A percentile compares a stretch with the other conserved stretches of the same genome.
Conservation (phyloP, 1,140 invertebrate genomes). For the Apis cerana region DNA sequence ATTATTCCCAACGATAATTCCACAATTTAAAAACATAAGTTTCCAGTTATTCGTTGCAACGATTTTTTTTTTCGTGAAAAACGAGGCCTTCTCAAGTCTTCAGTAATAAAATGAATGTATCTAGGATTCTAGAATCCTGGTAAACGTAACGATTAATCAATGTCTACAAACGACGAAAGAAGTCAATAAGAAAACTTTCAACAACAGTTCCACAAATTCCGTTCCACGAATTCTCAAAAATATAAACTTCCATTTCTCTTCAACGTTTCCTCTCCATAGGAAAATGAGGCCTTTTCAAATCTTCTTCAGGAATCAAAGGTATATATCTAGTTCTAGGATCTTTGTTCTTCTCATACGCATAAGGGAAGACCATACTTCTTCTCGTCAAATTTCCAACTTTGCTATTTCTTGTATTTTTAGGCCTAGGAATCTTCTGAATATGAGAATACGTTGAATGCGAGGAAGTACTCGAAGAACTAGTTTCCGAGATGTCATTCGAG, state of each 20-base stretch:
- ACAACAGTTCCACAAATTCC: neutral
- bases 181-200: neutral
- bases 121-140: no score
- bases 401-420: neutral
- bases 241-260: neutral
- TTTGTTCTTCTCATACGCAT: conserved; percentile 75
- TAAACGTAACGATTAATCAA: neutral
- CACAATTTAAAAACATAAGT: neutral
- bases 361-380: conserved; percentile 74
- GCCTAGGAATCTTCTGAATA: conserved; percentile 73
- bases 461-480: conserved; percentile 31
- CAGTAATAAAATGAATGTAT: no score
- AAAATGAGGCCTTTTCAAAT: conserved; percentile 57
- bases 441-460: conserved; percentile 69
- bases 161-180: neutral
- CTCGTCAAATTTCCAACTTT: conserved; percentile 38
- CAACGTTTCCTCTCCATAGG: conserved; percentile 59
- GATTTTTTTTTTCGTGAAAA: no score
- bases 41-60: no score
- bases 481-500: conserved; percentile 40
- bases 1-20: no score
- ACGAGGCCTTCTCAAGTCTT: no score
- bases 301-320: conserved; percentile 76
- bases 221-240: neutral
- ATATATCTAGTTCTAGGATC: conserved; percentile 79